Base-by-base conservation (phyloP, 2,113 vertebrate genomes). In the Periophthalmodon schlosseri region DNA sequence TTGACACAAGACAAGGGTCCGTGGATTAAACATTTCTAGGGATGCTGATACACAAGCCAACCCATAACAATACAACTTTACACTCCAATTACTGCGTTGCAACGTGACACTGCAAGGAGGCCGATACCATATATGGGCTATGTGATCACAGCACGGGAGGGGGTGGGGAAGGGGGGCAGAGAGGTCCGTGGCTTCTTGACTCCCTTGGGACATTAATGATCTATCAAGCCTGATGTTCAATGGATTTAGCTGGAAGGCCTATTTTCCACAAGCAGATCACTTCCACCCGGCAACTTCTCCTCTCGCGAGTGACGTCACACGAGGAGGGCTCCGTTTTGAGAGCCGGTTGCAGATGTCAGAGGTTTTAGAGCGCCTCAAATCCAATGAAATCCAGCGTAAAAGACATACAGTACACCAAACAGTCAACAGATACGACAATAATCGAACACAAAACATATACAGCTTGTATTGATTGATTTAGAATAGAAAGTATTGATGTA, bases 61-160 rank as follows among this genome's bases (percentile, higher is more conserved):
- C 73, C 58, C 75, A 73, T 44, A 84, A 87, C 86, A 83, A 84
- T 83, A 81, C 78, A 34, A 21, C 80, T 81, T 84, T 82, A 86
- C 80, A 80, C 81, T 87, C 78, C 80, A 74, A 80, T 87, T 87
- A 88, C 81, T 39, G 70, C 15, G 7, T 44, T 85, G 90, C 84
- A 91, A 90, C 72, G 33, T 79, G 84, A 91, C 84, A 85, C 89
- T 69, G 71, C 81, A 84, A 70, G 33, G 66, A 70, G 68, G 82
- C 79, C 85, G 18, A 84, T 81, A 83, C 84, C 82, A 76, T 81
- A 82, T 77, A 85, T 80, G 78, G 83, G 91, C 76, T 79, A 88
- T 90, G 71, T 83, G 89, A 91, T 91, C 68, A 50, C 58, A 50
- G 71, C 28, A 10, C 68, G 36, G 21, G 39, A 14, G 16, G 13